Base-by-base conservation (phyloP, 53 echinoderm and acorn worm species). In the Holothuria scabra region DNA sequence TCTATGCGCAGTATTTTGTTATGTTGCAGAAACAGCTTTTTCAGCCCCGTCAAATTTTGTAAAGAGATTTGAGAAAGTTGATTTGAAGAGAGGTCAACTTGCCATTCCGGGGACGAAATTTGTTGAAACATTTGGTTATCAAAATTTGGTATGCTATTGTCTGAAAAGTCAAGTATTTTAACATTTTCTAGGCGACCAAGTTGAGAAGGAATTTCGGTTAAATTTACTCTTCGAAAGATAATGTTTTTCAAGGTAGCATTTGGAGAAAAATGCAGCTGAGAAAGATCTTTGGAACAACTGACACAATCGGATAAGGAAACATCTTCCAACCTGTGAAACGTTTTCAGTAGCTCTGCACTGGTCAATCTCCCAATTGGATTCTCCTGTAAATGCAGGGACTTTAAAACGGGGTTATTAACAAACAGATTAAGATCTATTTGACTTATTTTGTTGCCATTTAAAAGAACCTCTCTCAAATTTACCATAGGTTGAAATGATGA, bases 11-110 rank as follows among this genome's bases (percentile, higher is more conserved):
- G 29, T 12, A 76, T 30, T 30, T 28, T 6, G 31, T 76, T 76
- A 7, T 30, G 21, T 46, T 58, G 19, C 8, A 76, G 18, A 7
- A 18, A 12, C 0, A 58, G 56, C 55, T 28, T 56, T 52, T 26
- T 28, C 32, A 76, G 29, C 4, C 31, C 20, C 13, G 2, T 46
- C 24, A 76, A 31, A 76, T 76, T 76, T 25, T 46, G 25, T 0
- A 76, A 28, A 56, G 59, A 57, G 11, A 58, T 2, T 21, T 56
- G 20, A 6, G 31, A 29, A 58, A 76, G 3, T 56, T 76, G 18
- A 20, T 76, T 76, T 20, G 31, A 76, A 31, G 78, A 76, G 25
- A 76, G 56, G 13, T 76, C 78, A 58, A 76, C 16, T 56, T 20
- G 20, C 46, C 46, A 76, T 29, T 25, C 18, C 12, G 46, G 0